Base-by-base conservation (phyloP, 2,888 invertebrate species). In the Heteromyza rotundicornis region DNA sequence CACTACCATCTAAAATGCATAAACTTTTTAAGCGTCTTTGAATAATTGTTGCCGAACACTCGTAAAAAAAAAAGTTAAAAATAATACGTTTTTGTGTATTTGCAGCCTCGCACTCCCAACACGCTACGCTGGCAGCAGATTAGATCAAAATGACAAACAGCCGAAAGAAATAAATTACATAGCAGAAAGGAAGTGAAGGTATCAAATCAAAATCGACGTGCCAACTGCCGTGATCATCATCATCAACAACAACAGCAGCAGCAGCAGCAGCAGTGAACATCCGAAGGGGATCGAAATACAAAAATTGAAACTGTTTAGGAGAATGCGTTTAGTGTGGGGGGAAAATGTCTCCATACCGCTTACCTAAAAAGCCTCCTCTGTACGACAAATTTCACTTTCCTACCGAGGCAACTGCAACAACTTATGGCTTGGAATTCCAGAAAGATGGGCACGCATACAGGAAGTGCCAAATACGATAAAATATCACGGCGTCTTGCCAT, bases 111-210 rank as follows among this genome's bases (percentile, higher is more conserved):
- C 40, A 40, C 14, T 40, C 14, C 40, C 10, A 47, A 47, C 47
- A 47, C 19, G 10, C 32, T 40, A n/a, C n/a, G n/a, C 19, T 22
- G 19, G 19, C n/a, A 36, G 65, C 66, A 67, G 67, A 68, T 68
- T 66, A 64, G 67, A 68, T 70, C 67, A 65, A 60, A 68, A 68
- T 68, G 68, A 69, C 68, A 70, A 68, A 66, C 70, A 70, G 68
- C 62, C 70, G 68, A 67, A 68, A 66, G 69, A 64, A 68, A 70
- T 70, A 70, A 70, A 70, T 69, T 67, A 68, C 49, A 62, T 49
- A 63, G 17, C 24, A 50, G 23, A n/a, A 23, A 5, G 36, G 55
- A 55, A 55, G 19, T 22, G 14, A 27, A 27, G 51, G 27, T 57
- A 56, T 57, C 60, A 60, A 57, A 56, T 56, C 61, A 57, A 57